Percentiles rank a stretch among this genome's conserved stretches.
These are phyloP conservation scores for Falcaria lacertinaria DNA, from an alignment of 2,888 invertebrate species.

Conservation along the genomic window DNA sequence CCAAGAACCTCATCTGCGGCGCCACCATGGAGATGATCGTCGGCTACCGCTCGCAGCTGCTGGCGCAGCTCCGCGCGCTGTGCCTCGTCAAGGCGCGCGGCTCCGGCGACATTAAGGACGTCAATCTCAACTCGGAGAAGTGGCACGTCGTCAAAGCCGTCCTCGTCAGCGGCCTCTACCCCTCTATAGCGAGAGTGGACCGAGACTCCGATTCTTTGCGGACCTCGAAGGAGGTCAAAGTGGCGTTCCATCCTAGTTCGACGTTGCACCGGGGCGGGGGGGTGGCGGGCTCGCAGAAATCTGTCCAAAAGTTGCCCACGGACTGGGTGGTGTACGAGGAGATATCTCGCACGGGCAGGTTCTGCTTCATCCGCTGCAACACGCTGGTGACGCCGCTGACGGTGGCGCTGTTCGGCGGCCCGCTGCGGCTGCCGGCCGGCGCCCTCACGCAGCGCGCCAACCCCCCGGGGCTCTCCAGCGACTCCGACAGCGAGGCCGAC, in stretches of 20 bases:
- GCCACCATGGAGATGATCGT: slow-evolving; percentile 95
- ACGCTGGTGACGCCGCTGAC: slow-evolving; percentile 91
- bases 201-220: slow-evolving; percentile 80
- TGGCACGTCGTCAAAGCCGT: slow-evolving; percentile 96
- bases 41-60: slow-evolving; percentile 89
- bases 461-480: slow-evolving; percentile 66
- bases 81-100: slow-evolving; percentile 84
- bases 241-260: slow-evolving; percentile 81
- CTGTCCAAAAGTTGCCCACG: slow-evolving; percentile 78
- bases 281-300: slow-evolving; percentile 44
- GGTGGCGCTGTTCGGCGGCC: slow-evolving; percentile 88
- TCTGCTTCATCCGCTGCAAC: slow-evolving; percentile 87
- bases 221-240: slow-evolving; percentile 80
- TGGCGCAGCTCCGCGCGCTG: slow-evolving; percentile 88
- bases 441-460: slow-evolving; percentile 67
- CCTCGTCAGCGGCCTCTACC: slow-evolving; percentile 93
- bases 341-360: slow-evolving; percentile 84
- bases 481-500: slow-evolving; percentile 69
- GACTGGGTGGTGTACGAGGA: slow-evolving; percentile 95
- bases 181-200: slow-evolving; percentile 89
- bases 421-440: slow-evolving; percentile 78
- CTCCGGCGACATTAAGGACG: slow-evolving; percentile 73
- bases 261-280: slow-evolving; percentile 81
- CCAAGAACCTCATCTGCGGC: slow-evolving; percentile 86
- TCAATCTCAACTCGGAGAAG: slow-evolving; percentile 90